Evolutionary conservation across 2,888 invertebrate species (phyloP).

Genomic region (Willowsia nigromaculata): DNA sequence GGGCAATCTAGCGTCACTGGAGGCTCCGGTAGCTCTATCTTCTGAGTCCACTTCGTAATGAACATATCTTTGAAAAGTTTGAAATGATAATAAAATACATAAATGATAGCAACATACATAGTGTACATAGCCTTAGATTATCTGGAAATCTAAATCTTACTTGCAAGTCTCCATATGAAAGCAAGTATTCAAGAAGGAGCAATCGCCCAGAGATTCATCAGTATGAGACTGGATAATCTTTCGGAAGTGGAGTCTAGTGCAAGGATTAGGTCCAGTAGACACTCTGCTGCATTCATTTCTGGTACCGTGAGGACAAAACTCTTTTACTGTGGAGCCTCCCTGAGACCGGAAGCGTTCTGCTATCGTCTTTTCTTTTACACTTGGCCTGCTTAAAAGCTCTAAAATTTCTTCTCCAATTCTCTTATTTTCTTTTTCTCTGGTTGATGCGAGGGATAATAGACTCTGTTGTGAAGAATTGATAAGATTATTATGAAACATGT

Average conservation of each 20-base stretch:
- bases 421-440: conserved; percentile 96
- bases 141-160: no score
- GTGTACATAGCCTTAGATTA: neutral
- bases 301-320: conserved; percentile 98
- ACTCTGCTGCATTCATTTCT: conserved; percentile 88
- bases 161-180: conserved; percentile 99
- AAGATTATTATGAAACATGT: no score
- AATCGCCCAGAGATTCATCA: conserved; percentile 96
- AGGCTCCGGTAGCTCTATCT: conserved; percentile 36
- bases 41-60: conserved; percentile 96
- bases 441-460: conserved; percentile 93
- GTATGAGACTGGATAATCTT: conserved; percentile 98
- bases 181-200: conserved; percentile 98
- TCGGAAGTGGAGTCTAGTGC: conserved; percentile 96
- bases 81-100: neutral
- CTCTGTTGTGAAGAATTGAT: conserved; percentile 83
- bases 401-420: conserved; percentile 97
- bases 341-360: conserved; percentile 97
- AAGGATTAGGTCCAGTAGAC: conserved; percentile 83
- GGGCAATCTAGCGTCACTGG: conserved; percentile 13
- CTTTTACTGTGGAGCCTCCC: conserved; percentile 87
- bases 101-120: neutral
- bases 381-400: conserved; percentile 95
- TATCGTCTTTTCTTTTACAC: conserved; percentile 96
- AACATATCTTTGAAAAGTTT: no score